Evolutionary conservation across 2,113 vertebrate species (phyloP), one percentile per base, ranked within the genome.

Genomic region (Pelecanoides urinatrix): DNA sequence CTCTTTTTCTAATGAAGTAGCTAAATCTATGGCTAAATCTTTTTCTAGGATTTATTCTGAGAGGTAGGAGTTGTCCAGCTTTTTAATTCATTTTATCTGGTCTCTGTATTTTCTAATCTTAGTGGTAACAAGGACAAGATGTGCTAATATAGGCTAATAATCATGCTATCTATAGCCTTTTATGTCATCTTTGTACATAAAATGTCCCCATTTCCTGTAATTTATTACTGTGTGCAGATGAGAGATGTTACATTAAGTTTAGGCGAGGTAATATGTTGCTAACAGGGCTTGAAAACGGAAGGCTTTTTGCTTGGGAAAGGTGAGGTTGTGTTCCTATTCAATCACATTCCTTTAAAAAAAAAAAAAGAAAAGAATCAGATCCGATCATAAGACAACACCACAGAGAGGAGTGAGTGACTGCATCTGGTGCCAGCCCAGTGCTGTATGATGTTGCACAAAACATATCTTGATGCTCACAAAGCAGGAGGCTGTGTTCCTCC

Each of bases 101-200:
- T 61, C 50, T 66, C 42, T 62, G n/a, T 61, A 38, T 90, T 77
- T 74, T 61, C 86, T 68, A 11, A 79, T 91, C 93, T 87, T 82
- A 91, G 59, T 63, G 70, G 70, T 36, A 85, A 79, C 52, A 95
- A 84, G 91, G 91, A 92, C 92, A 90, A 92, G 66, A 75, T 76
- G 83, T 95, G 77, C 86, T 91, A 94, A 83, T 70, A 85, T 16
- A 75, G 38, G 52, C 58, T 90, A 85, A 95, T 83, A 94, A 92
- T 56, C 70, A 61, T 38, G 23, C 79, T 93, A 91, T 95, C 95
- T 88, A 61, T 65, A 94, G 86, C 58, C 40, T 95, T 96, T 92
- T 89, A 47, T 94, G 82, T 89, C 70, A 89, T 89, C 73, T 90
- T 91, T 66, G 86, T 95, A 94, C 63, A 92, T 70, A 95, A 91